phyloP scores from a whole-genome alignment of 1,140 invertebrate species.

The Steinernema khuongi region DNA sequence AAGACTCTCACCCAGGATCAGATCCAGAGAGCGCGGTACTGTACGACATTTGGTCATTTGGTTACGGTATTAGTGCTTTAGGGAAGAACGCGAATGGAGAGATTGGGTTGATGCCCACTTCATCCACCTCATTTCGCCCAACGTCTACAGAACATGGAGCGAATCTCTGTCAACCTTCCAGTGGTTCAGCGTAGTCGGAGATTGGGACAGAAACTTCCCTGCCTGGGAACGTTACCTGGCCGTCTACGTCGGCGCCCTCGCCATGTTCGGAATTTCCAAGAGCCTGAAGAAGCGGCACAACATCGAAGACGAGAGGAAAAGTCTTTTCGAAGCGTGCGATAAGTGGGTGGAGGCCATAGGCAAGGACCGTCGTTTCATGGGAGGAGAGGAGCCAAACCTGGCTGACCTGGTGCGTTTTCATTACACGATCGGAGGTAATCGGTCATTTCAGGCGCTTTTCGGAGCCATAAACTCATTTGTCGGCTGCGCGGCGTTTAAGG shows the following conservation, averaged over 20 bases:
- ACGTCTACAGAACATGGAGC: slow-evolving; percentile 79
- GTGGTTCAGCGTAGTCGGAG: slow-evolving; percentile 82
- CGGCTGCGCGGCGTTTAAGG: slow-evolving; percentile 83
- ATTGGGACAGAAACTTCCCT: slow-evolving; percentile 84
- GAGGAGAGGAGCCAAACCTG: slow-evolving; percentile 77
- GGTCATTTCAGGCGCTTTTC: slow-evolving; percentile 70
- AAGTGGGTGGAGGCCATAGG: slow-evolving; percentile 73
- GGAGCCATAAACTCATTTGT: slow-evolving; percentile 89
- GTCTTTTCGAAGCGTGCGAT: slow-evolving; percentile 81
- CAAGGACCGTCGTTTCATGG: slow-evolving; percentile 70
- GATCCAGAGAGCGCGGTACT: slow-evolving; percentile 48
- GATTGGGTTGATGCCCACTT: slow-evolving; percentile 78
- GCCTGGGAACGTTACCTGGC: slow-evolving; percentile 76
- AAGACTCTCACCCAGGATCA: slow-evolving; percentile 39
- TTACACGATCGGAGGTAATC: background rate
- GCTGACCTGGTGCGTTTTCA: slow-evolving; percentile 70
- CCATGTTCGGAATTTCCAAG: slow-evolving; percentile 89
- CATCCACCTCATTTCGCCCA: slow-evolving; percentile 81
- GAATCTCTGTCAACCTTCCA: slow-evolving; percentile 84
- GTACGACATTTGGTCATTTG: slow-evolving; percentile 20
- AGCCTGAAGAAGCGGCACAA: slow-evolving; percentile 76
- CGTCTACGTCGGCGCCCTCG: slow-evolving; percentile 84
- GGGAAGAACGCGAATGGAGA: slow-evolving; percentile 86
- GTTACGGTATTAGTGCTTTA: slow-evolving; percentile 61
- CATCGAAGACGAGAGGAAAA: slow-evolving; percentile 77